Evolutionary conservation across 2,888 invertebrate species (phyloP).

Genomic region (Oligia strigilis): DNA sequence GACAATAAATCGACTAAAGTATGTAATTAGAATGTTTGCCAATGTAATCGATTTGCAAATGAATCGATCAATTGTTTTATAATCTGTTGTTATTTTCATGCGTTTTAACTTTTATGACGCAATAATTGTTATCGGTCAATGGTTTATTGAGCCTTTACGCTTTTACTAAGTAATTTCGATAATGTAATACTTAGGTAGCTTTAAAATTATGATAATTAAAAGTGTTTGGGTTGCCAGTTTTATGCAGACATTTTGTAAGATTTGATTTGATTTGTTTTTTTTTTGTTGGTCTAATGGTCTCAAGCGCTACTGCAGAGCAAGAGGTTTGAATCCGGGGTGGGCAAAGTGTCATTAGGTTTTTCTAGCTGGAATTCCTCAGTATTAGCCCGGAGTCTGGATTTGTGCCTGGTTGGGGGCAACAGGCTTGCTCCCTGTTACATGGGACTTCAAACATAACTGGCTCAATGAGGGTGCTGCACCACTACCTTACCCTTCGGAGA

Average conservation of each 20-base stretch:
- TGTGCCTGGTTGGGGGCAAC: neutral
- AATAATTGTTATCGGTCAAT: slow-evolving; percentile 46
- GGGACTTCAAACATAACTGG: neutral
- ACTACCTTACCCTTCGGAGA: no score
- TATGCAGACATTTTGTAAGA: neutral
- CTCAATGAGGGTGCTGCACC: neutral
- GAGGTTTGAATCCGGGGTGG: no score
- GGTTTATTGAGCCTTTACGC: slow-evolving; percentile 41
- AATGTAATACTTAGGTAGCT: slow-evolving; percentile 33
- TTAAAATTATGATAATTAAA: neutral
- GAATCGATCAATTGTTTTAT: slow-evolving; percentile 48
- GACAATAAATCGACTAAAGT: slow-evolving; percentile 58
- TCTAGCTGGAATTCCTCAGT: no score
- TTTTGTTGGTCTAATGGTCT: neutral
- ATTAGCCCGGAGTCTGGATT: neutral
- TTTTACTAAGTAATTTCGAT: slow-evolving; percentile 45
- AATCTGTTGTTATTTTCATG: slow-evolving; percentile 42
- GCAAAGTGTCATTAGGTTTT: no score
- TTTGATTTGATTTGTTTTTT: neutral
- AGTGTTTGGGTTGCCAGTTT: neutral
- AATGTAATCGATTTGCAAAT: slow-evolving; percentile 57
- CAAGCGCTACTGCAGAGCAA: no score
- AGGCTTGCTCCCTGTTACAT: neutral
- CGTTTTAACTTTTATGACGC: slow-evolving; percentile 38
- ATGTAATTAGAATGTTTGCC: slow-evolving; percentile 55